Conservation (phyloP, 1,140 invertebrate species). For the Littorina saxatilis region DNA sequence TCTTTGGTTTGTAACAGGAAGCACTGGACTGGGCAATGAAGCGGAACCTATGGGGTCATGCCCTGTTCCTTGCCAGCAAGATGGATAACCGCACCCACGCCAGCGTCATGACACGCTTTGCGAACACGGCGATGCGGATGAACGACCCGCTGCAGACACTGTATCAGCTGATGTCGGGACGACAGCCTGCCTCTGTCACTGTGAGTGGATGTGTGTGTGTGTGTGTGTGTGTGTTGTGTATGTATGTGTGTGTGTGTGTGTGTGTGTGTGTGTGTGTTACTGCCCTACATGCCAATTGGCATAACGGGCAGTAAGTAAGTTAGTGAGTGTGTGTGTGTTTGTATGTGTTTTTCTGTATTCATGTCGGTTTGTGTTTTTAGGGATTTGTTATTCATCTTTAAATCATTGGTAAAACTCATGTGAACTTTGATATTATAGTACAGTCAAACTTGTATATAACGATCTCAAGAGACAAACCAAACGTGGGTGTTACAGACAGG, state of each 20-base stretch:
- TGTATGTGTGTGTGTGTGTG: too few relatives aligned
- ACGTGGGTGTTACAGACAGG: too few relatives aligned
- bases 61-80: constrained; percentile 92
- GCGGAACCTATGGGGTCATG: constrained; percentile 94
- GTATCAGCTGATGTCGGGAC: constrained; percentile 92
- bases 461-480: too few relatives aligned
- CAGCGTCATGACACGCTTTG: constrained; percentile 90
- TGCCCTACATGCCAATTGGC: too few relatives aligned
- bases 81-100: constrained; percentile 91
- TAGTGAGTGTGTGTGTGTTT: too few relatives aligned
- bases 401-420: not conserved
- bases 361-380: not conserved
- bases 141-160: constrained; percentile 95
- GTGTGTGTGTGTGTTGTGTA: too few relatives aligned
- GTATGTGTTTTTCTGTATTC: too few relatives aligned
- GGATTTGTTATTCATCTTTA: not conserved
- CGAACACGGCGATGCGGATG: constrained; percentile 85
- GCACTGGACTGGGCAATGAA: constrained; percentile 91
- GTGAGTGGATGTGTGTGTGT: constrained; percentile 80
- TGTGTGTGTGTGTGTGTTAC: too few relatives aligned
- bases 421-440: too few relatives aligned
- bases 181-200: constrained; percentile 89
- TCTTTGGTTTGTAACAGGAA: too few relatives aligned
- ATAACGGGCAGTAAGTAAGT: too few relatives aligned
- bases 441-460: too few relatives aligned